Evolutionary conservation across 2,797 vertebrate genomes (phyloP), one percentile per base, ranked within the genome.

Genomic region (Graptemys geographica): DNA sequence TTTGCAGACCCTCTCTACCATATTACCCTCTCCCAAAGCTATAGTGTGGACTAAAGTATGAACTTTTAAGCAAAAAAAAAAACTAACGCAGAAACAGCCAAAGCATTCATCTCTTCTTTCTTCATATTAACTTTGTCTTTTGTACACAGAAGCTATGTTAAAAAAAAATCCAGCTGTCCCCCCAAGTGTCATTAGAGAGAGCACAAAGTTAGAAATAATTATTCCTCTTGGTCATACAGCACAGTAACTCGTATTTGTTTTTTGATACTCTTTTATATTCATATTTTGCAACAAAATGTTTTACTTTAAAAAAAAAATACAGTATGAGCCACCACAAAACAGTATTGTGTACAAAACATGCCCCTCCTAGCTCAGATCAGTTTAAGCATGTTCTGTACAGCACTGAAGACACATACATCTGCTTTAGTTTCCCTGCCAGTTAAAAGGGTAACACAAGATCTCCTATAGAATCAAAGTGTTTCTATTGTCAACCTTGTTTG

Each of bases 31-130:
- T 28, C 79, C 23, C 9, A 87, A 89, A 56, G 8, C 1, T 82
- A 47, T 49, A 76, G 18, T 0, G 18, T 81, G 11, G 44, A 44
- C 44, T 44, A 44, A 44, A 44, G 53, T 3, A 0, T 0, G 0
- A 82, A 81, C 18, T 28, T 87, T 65, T 28, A 90, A 55, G 62
- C 16, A 81, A 80, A 49, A 51, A 55, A 57, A 69, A 12, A 49
- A 49, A 49, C 1, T 23, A 53, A 1, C 2, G 4, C 65, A 69
- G 4, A 9, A 21, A 55, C 12, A 52, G 55, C 28, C 11, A 56
- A 83, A 27, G 33, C 3, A 56, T 55, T 3, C 49, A 6, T 55
- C 18, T 15, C 41, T 80, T 83, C 28, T 23, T 94, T 91, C 72
- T 83, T 57, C n/a, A 7, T 15, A 23, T 19, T 55, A 89, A 33